These are phyloP conservation scores for Argentina silus DNA, from an alignment of 2,797 vertebrate genomes.

Conservation along the genomic window DNA sequence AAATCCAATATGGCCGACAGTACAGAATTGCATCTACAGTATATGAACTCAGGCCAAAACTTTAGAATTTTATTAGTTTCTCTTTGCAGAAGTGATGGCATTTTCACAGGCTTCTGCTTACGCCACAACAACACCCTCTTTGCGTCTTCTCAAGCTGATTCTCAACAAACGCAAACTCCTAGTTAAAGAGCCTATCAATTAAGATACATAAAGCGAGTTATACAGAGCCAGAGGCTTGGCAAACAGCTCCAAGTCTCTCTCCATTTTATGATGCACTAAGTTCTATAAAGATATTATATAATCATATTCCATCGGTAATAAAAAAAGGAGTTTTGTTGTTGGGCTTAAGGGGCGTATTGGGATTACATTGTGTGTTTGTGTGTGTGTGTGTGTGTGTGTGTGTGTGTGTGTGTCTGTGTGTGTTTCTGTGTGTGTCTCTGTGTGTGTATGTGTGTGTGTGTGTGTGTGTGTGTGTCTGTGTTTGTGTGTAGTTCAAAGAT, in stretches of 20 bases:
- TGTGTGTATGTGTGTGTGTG: too few relatives aligned
- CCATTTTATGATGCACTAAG: constrained; percentile 59
- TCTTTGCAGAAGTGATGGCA: too few relatives aligned
- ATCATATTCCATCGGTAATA: constrained; percentile 41
- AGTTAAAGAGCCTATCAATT: constrained; percentile 62
- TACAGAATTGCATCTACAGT: too few relatives aligned
- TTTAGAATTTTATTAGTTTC: too few relatives aligned
- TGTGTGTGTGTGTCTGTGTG: constrained; percentile 14
- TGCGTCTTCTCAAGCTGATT: constrained; percentile 65
- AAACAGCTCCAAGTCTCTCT: constrained; percentile 35
- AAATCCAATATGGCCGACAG: too few relatives aligned
- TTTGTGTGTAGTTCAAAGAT: constrained; percentile 2
- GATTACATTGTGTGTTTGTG: constrained; percentile 1
- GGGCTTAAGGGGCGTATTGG: constrained; percentile 6
- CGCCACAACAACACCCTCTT: constrained; percentile 60
- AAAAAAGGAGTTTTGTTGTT: constrained; percentile 36
- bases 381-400: constrained; percentile 27
- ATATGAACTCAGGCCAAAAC: too few relatives aligned
- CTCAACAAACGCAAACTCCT: constrained; percentile 57
- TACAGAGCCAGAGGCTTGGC: constrained; percentile 62
- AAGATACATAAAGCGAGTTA: constrained; percentile 60
- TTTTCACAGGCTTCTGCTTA: too few relatives aligned
- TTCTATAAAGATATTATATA: constrained; percentile 67
- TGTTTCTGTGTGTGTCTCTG: not conserved
- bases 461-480: too few relatives aligned